A percentile compares a stretch with the other conserved stretches of the same genome.
These are phyloP conservation scores for Alcedo atthis DNA, from an alignment of 2,797 vertebrate species.

Conservation along the genomic window DNA sequence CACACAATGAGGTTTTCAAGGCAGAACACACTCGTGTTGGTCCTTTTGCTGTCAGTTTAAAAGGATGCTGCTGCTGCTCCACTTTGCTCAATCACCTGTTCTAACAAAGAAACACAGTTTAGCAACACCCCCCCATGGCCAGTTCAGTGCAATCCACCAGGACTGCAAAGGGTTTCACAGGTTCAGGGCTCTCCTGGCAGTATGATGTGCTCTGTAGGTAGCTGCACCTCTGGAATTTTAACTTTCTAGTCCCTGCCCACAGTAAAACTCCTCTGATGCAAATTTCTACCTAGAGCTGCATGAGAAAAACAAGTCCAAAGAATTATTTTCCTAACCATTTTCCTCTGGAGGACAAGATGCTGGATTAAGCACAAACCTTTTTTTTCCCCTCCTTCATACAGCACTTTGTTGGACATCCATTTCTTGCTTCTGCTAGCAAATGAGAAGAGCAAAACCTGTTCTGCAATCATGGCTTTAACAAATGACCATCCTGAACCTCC, in stretches of 20 bases:
- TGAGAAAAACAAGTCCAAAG: not conserved
- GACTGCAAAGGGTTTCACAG: not conserved
- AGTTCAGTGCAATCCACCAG: not conserved
- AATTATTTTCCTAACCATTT: constrained; percentile 18
- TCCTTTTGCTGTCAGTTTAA: not conserved
- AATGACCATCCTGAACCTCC: not conserved
- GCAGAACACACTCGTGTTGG: not conserved
- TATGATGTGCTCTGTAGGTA: not conserved
- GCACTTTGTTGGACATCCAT: not conserved
- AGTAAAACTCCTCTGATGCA: not conserved
- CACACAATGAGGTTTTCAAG: not conserved
- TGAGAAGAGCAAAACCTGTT: not conserved
- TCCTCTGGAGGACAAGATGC: not conserved
- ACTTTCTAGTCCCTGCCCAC: not conserved
- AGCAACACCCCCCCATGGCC: not conserved
- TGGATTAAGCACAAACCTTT: not conserved
- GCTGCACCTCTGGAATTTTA: not conserved
- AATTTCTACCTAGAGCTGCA: not conserved
- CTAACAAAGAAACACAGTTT: not conserved
- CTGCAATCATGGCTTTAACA: not conserved
- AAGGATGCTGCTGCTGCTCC: not conserved
- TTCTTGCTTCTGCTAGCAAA: not conserved
- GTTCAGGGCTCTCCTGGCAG: not conserved
- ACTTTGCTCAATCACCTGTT: not conserved
- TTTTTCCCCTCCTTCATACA: not conserved